Percentiles rank a stretch among this genome's conserved stretches.
Evolutionary conservation across 2,888 invertebrate species (phyloP).

Genomic region (Drosophila subquinaria): DNA sequence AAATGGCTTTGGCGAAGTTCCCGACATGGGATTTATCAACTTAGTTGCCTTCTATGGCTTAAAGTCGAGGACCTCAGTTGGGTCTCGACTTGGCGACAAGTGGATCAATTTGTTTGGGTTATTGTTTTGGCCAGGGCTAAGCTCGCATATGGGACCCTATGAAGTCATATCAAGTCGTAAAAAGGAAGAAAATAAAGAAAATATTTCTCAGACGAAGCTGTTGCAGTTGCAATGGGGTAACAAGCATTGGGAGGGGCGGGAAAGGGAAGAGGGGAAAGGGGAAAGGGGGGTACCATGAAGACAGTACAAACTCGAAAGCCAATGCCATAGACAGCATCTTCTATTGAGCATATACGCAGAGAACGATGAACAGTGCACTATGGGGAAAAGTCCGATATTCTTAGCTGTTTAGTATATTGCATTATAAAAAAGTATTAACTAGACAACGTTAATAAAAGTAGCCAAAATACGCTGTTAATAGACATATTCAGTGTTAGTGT

Average conservation of each 20-base stretch:
- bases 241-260: neutral
- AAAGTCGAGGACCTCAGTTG: constrained; percentile 18
- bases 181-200: neutral
- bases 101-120: constrained; percentile 71
- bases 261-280: too few relatives aligned
- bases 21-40: constrained; percentile 25
- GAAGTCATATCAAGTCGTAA: constrained; percentile 25
- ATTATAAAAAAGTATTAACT: too few relatives aligned
- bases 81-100: constrained; percentile 52
- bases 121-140: constrained; percentile 29
- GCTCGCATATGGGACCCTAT: constrained; percentile 29
- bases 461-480: too few relatives aligned
- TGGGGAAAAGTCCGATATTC: too few relatives aligned
- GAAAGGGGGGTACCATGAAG: neutral
- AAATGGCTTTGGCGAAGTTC: neutral
- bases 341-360: constrained; percentile 26
- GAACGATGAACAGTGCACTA: constrained; percentile 25
- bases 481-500: too few relatives aligned
- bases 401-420: too few relatives aligned
- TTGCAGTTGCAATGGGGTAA: constrained; percentile 19
- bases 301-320: constrained; percentile 14
- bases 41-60: constrained; percentile 31
- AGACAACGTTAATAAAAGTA: too few relatives aligned
- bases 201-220: neutral
- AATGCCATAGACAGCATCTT: constrained; percentile 43